Conservation (phyloP, 2,888 invertebrate species). For the Gasteruption jaculator region DNA sequence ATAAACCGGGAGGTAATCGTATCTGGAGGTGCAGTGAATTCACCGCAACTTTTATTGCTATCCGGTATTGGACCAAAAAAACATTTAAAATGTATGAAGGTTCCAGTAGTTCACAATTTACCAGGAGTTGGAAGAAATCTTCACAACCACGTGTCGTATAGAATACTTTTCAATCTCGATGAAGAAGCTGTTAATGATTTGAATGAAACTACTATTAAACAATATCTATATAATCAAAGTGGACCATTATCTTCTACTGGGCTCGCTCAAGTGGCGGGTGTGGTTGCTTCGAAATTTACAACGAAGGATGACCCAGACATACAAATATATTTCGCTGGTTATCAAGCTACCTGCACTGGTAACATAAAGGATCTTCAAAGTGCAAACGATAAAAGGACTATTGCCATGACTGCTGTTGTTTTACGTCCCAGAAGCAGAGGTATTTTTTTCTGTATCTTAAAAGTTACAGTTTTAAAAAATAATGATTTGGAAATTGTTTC, state of each 20-base stretch:
- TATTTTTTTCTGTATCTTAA: constrained; percentile 17
- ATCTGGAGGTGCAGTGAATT: constrained; percentile 62
- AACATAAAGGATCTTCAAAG: constrained; percentile 32
- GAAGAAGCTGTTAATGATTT: constrained; percentile 51
- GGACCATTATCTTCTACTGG: constrained; percentile 64
- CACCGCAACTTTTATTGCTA: constrained; percentile 64
- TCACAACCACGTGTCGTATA: constrained; percentile 64
- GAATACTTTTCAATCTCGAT: constrained; percentile 56
- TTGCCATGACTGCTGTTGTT: constrained; percentile 58
- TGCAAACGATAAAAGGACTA: constrained; percentile 9
- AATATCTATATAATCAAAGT: constrained; percentile 56
- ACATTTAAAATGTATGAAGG: constrained; percentile 57
- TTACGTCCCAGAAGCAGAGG: constrained; percentile 66
- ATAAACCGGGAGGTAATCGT: constrained; percentile 54
- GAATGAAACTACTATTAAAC: constrained; percentile 55
- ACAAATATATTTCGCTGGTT: constrained; percentile 65
- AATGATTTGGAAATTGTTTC: too few species aligned
- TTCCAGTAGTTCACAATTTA: constrained; percentile 58
- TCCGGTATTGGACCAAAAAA: constrained; percentile 66
- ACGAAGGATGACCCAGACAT: constrained; percentile 62
- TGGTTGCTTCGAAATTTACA: constrained; percentile 59
- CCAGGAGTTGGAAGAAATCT: constrained; percentile 68
- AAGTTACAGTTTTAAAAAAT: too few species aligned
- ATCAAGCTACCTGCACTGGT: constrained; percentile 57
- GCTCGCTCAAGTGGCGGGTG: constrained; percentile 65